Base-by-base conservation (phyloP, 53 echinoderm and acorn worm genomes). In the Holothuria leucospilota region DNA sequence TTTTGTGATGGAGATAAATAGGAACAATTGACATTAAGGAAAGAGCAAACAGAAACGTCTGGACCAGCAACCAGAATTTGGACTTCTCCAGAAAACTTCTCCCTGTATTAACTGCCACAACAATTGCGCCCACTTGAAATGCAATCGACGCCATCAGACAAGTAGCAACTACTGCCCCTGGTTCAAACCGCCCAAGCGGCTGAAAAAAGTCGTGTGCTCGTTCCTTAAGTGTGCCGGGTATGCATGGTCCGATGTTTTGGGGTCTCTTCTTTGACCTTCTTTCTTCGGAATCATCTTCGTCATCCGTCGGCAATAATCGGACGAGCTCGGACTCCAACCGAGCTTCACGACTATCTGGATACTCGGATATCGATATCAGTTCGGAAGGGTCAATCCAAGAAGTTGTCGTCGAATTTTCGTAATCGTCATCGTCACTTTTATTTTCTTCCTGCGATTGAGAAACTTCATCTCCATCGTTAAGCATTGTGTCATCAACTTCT, bases 121-220 rank as follows among this genome's bases (percentile, higher is more conserved):
- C 80, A 9, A 59, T 62, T 25, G n/a, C 20, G 8, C 80, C 80
- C 4, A 80, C 5, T 39, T 80, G 80, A 20, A 80, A 80, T 5
- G 80, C 60, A 20, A 80, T 28, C 9, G 80, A 53, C 16, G 80
- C 34, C 80, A 80, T 59, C 34, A 80, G 34, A 21, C 80, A 59
- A 34, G 60, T 59, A 29, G 34, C 61, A 15, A 80, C 80, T 9
- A 80, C 80, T 20, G 80, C 5, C 27, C 59, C 61, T 26, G 80
- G 80, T 38, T 58, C 24, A 62, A 80, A 80, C 38, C 38, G 34
- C 30, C 29, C 20, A 6, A 80, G 20, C 56, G 80, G 80, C 6
- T 80, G 38, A 34, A 80, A 80, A 13, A 30, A 10, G 8, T 28
- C 20, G 34, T 80, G 60, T 34, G 51, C 51, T 24, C 26, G 46